A percentile compares a stretch with the other conserved stretches of the same genome.
These are phyloP conservation scores for Xiphias gladius DNA, from an alignment of 2,113 vertebrate genomes.

Conservation along the genomic window DNA sequence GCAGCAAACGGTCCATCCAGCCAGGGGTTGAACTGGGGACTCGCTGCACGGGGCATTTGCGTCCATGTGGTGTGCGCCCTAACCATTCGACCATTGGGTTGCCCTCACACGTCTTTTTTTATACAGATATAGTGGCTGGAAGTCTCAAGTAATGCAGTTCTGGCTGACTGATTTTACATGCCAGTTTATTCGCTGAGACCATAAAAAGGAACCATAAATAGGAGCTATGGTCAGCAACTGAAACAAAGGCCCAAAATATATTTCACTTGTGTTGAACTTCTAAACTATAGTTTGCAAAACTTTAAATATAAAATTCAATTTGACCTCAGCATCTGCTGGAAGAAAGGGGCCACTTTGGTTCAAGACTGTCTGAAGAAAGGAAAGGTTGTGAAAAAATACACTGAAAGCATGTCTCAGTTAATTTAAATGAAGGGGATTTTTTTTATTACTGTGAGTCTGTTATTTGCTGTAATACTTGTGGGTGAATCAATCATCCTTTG, in stretches of 20 bases:
- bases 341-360: neutral
- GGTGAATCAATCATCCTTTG: neutral
- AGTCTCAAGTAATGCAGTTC: slow-evolving; percentile 24
- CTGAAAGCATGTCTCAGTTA: neutral
- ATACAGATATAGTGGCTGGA: slow-evolving; percentile 16
- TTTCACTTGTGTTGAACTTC: slow-evolving; percentile 23
- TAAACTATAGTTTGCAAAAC: slow-evolving; percentile 24
- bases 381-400: neutral
- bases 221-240: slow-evolving; percentile 23
- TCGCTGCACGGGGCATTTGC: no score
- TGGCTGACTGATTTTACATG: slow-evolving; percentile 50
- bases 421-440: slow-evolving; percentile 3
- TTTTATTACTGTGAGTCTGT: neutral
- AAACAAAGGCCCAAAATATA: slow-evolving; percentile 39
- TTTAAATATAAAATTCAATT: slow-evolving; percentile 8
- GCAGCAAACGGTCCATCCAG: no score
- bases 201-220: slow-evolving; percentile 47
- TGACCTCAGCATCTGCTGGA: neutral
- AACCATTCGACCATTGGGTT: no score
- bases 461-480: neutral
- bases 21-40: no score
- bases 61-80: no score
- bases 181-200: slow-evolving; percentile 46
- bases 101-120: neutral
- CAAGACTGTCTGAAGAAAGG: neutral